A percentile compares a stretch with the other conserved stretches of the same genome.
These are phyloP conservation scores for Agrotis ipsilon DNA, from an alignment of 2,888 invertebrate genomes.

Conservation along the genomic window DNA sequence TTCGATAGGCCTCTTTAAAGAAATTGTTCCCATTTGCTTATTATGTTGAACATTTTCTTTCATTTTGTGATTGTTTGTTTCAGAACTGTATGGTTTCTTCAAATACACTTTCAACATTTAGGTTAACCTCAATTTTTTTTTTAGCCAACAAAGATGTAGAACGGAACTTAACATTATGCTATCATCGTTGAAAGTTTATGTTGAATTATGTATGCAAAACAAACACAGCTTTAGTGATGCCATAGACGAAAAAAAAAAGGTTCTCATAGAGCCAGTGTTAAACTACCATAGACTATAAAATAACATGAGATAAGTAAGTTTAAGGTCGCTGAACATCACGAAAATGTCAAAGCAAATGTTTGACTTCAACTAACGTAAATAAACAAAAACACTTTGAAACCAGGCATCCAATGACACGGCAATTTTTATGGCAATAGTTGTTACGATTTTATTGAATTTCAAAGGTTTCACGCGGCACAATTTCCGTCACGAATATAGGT, in stretches of 20 bases:
- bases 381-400: conserved; percentile 38
- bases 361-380: conserved; percentile 1
- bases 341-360: conserved; percentile 42
- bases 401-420: conserved; percentile 6
- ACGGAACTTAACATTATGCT: conserved; percentile 20
- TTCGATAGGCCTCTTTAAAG: neutral
- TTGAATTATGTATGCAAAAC: no score
- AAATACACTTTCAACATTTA: neutral
- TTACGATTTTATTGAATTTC: conserved; percentile 58
- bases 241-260: no score
- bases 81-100: neutral
- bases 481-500: conserved; percentile 51
- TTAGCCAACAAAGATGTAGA: conserved; percentile 23
- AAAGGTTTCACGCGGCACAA: conserved; percentile 56
- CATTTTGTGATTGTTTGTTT: neutral
- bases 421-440: conserved; percentile 42
- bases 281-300: no score
- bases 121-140: neutral
- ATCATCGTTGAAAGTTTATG: conserved; percentile 1
- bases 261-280: no score
- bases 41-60: conserved; percentile 3
- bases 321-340: neutral
- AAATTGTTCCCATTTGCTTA: neutral
- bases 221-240: no score
- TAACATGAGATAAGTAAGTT: no score